Percentiles rank a stretch among this genome's conserved stretches.
Conservation (phyloP, 2,888 invertebrate species). For the Phaonia tiefii region DNA sequence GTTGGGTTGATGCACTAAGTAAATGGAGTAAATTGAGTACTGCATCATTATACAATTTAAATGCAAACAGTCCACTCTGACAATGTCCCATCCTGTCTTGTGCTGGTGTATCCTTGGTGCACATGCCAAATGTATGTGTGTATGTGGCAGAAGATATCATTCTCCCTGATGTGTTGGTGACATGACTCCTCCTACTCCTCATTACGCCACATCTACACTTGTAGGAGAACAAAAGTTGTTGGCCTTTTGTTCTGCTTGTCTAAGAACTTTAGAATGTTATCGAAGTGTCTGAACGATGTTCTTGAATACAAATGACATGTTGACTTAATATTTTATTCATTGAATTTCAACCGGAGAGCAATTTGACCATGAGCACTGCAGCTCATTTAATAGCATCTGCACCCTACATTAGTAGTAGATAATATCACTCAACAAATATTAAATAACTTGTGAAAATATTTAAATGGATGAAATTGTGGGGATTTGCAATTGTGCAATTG, state of each 20-base stretch:
- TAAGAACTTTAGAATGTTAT: constrained; percentile 19
- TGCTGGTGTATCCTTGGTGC: not conserved
- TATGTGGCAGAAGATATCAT: not conserved
- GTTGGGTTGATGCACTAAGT: constrained; percentile 19
- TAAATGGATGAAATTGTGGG: too few relatives aligned
- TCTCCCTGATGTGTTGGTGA: constrained; percentile 8
- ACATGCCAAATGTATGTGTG: too few relatives aligned
- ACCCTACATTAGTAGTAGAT: too few relatives aligned
- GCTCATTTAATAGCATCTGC: too few relatives aligned
- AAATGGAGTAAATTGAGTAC: constrained; percentile 46
- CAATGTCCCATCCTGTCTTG: not conserved
- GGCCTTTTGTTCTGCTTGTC: constrained; percentile 36
- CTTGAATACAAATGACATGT: constrained; percentile 43
- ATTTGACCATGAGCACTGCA: not conserved
- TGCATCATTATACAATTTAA: constrained; percentile 51
- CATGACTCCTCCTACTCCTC: not conserved
- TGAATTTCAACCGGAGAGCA: constrained; percentile 23
- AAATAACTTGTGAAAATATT: too few relatives aligned
- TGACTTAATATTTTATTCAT: constrained; percentile 60
- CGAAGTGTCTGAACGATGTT: constrained; percentile 40
- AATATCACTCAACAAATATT: too few relatives aligned
- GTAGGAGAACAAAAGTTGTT: constrained; percentile 1
- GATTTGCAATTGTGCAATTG: too few relatives aligned
- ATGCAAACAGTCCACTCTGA: constrained; percentile 41
- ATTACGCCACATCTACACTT: constrained; percentile 2